These are phyloP conservation scores for Malthinus seriepunctatus DNA, from an alignment of 2,888 invertebrate genomes.

Conservation along the genomic window DNA sequence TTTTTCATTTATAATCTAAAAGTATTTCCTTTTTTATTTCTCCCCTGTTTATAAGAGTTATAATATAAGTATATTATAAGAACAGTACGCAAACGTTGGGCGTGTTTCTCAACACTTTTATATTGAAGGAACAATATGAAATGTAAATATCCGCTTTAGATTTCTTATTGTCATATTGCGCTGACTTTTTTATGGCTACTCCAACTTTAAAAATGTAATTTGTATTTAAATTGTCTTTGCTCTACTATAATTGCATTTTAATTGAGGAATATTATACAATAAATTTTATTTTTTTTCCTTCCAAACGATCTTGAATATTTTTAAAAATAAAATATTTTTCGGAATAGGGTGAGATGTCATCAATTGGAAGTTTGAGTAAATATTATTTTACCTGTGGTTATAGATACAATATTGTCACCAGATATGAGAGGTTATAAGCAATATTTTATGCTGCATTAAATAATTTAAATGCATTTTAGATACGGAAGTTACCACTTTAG, in stretches of 20 bases:
- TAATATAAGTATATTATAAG: slow-evolving; percentile 6
- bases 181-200: slow-evolving; percentile 44
- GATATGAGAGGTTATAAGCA: not conserved
- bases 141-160: slow-evolving; percentile 42
- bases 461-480: not conserved
- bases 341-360: too few relatives aligned
- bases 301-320: too few relatives aligned
- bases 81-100: slow-evolving; percentile 30
- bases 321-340: too few relatives aligned
- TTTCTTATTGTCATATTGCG: slow-evolving; percentile 45
- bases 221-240: slow-evolving; percentile 45
- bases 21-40: slow-evolving; percentile 9
- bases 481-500: slow-evolving; percentile 5
- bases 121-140: slow-evolving; percentile 29
- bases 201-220: slow-evolving; percentile 45
- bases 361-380: not conserved
- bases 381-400: slow-evolving; percentile 2
- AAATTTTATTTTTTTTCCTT: slow-evolving; percentile 10
- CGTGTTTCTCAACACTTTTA: slow-evolving; percentile 29
- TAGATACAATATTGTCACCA: not conserved
- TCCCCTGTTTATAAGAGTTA: slow-evolving; percentile 13
- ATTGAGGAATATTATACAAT: slow-evolving; percentile 31
- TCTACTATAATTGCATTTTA: slow-evolving; percentile 41
- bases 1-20: not conserved
- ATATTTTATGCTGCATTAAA: slow-evolving; percentile 2